Percentiles rank a stretch among this genome's conserved stretches.
phyloP scores from a whole-genome alignment of 1,140 invertebrate genomes.

The Drosophila orosa region DNA sequence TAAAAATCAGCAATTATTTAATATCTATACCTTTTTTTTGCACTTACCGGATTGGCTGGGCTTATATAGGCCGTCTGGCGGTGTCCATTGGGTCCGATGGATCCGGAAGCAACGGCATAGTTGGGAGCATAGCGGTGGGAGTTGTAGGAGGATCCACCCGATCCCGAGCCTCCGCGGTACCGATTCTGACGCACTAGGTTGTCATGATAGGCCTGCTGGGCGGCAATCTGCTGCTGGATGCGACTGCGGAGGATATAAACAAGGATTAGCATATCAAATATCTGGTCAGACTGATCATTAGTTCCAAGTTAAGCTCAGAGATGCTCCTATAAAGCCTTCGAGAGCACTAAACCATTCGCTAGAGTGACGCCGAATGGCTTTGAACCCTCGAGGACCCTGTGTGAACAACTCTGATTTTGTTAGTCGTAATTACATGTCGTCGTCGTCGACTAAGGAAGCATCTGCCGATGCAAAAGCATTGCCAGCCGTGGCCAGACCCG shows the following conservation, averaged over 20 bases:
- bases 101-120: conserved; percentile 83
- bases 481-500: conserved; percentile 72
- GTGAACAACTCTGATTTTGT: neutral
- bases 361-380: neutral
- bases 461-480: conserved; percentile 75
- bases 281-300: neutral
- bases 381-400: neutral
- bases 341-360: too few species aligned
- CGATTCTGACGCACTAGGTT: conserved; percentile 60
- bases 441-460: conserved; percentile 61
- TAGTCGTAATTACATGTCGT: conserved; percentile 68
- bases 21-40: neutral
- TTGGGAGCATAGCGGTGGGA: conserved; percentile 79
- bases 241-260: conserved; percentile 41
- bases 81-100: conserved; percentile 85
- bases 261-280: neutral
- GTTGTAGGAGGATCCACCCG: conserved; percentile 49
- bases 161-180: conserved; percentile 38
- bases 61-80: conserved; percentile 86
- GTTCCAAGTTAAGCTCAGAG: conserved; percentile 22
- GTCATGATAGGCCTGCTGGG: conserved; percentile 72
- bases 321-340: neutral
- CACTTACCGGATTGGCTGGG: conserved; percentile 86
- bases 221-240: conserved; percentile 78
- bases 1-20: neutral